phyloP scores from a whole-genome alignment of 1,140 invertebrate genomes.

The Sitodiplosis mosellana region DNA sequence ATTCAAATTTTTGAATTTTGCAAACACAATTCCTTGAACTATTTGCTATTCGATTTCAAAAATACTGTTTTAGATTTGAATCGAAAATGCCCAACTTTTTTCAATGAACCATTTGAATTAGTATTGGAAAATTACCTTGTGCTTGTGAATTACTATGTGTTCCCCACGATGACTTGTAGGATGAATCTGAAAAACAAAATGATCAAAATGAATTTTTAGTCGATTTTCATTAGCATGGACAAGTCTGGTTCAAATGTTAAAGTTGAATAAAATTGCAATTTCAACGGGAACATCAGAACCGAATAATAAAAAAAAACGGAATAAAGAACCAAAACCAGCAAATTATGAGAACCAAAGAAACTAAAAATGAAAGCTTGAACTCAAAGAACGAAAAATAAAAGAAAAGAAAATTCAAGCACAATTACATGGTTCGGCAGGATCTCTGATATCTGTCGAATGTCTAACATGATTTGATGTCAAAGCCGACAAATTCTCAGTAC shows the following conservation, averaged over 20 bases:
- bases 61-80: too few species aligned
- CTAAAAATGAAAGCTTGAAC: too few species aligned
- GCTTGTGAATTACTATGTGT: slow-evolving; percentile 41
- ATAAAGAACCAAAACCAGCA: too few species aligned
- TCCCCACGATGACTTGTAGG: slow-evolving; percentile 48
- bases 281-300: too few species aligned
- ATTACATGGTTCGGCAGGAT: not conserved
- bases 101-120: too few species aligned
- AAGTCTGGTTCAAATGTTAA: slow-evolving; percentile 8
- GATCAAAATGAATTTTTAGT: slow-evolving; percentile 6
- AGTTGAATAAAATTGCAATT: too few species aligned
- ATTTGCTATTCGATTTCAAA: too few species aligned
- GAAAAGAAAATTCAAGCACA: not conserved
- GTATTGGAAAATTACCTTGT: slow-evolving; percentile 43
- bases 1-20: too few species aligned
- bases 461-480: not conserved
- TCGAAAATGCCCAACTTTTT: too few species aligned
- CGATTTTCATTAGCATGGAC: slow-evolving; percentile 14
- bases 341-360: not conserved
- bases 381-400: not conserved
- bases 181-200: slow-evolving; percentile 38
- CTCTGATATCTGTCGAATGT: slow-evolving; percentile 1
- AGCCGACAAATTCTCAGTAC: not conserved
- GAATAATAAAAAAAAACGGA: too few species aligned
- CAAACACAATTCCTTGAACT: too few species aligned